phyloP scores from a whole-genome alignment of 64 coral and sea anemone species.

The Catalaphyllia jardinei region DNA sequence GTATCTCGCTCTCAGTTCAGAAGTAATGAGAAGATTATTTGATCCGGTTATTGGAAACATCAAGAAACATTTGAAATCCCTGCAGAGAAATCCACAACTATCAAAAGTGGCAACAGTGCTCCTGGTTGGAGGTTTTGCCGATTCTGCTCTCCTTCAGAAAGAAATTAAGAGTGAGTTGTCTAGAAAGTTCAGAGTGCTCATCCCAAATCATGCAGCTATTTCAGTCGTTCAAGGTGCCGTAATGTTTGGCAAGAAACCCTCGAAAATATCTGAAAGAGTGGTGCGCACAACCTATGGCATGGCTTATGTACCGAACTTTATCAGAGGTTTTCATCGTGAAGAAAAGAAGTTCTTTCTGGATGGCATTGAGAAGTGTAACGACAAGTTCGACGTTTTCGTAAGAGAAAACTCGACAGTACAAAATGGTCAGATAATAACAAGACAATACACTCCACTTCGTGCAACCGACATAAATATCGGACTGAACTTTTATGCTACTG shows the following conservation, averaged over 20 bases:
- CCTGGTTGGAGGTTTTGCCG: background rate
- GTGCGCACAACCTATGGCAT: background rate
- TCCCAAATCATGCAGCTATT: background rate
- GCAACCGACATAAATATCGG: background rate
- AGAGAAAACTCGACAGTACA: background rate
- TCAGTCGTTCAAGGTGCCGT: conserved; percentile 3
- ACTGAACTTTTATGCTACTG: background rate
- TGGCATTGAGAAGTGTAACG: background rate
- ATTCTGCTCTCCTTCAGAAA: background rate
- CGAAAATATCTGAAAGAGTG: background rate
- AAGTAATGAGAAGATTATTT: background rate
- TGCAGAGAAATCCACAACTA: background rate
- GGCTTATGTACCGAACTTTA: background rate
- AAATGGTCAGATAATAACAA: background rate
- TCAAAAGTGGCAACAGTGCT: background rate
- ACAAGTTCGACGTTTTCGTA: background rate
- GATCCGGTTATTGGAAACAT: background rate
- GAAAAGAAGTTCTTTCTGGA: background rate
- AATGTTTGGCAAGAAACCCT: background rate
- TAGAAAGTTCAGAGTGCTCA: background rate
- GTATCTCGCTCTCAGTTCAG: background rate
- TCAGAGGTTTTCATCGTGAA: background rate
- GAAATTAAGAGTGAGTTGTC: background rate
- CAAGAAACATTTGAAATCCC: background rate
- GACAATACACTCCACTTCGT: background rate